Evolutionary conservation across 2,113 vertebrate species (phyloP), one percentile per base, ranked within the genome.

Genomic region (Trematocara stigmaticum): DNA sequence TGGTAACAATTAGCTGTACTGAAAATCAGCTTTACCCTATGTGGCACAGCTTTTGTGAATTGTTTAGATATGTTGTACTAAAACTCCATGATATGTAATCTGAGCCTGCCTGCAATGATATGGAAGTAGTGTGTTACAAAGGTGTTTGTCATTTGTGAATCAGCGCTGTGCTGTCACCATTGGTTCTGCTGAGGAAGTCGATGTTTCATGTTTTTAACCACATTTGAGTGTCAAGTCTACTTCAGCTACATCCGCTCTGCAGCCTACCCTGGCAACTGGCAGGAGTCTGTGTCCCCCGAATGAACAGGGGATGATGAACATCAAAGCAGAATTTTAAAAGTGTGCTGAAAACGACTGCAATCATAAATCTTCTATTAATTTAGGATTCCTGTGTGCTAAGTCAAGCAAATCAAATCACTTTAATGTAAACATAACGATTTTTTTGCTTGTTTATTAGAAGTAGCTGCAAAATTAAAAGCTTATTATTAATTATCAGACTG

Each of bases 121-220:
- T 89, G 83, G 61, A 81, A 84, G 85, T 82, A 55, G 56, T 78
- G 71, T 85, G 79, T 88, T 87, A 74, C 74, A 86, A 91, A 92
- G 84, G 91, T 93, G 78, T 93, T 92, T 93, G 90, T 93, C 89
- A 93, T 95, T 95, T 96, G 93, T 96, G 94, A 96, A 96, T 96
- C 95, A 95, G 93, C 93, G 90, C 93, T 93, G 80, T 84, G 78
- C 83, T 81, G 78, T 87, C 80, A 42, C 61, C 66, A 80, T 66
- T 90, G 91, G 94, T 94, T 93, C 92, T 93, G 89, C 89, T 92
- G 95, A 96, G 96, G 95, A 96, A 95, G 94, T 93, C 90, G 78
- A 61, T 92, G 91, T 95, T 94, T 95, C 93, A 90, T 94, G 91
- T 93, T 94, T 94, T 92, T 93, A 96, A 96, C 96, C 96, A 97